These are phyloP conservation scores for Alviniconcha strummeri DNA, from an alignment of 2,888 invertebrate species.

Conservation along the genomic window DNA sequence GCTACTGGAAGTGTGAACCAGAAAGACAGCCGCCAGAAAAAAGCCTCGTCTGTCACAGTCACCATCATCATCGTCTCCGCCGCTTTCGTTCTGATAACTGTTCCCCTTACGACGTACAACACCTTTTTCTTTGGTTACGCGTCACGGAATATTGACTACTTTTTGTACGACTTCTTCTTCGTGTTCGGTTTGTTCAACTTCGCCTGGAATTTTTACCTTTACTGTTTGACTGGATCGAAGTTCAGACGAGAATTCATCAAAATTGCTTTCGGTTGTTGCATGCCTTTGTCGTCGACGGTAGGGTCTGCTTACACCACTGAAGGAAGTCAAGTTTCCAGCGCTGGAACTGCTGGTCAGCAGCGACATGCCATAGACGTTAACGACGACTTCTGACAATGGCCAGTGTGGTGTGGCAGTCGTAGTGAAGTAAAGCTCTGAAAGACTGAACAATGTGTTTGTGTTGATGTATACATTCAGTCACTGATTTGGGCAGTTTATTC, in stretches of 20 bases:
- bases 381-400: no score
- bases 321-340: neutral
- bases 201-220: slow-evolving; percentile 43
- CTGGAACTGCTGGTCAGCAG: no score
- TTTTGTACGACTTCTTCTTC: slow-evolving; percentile 36
- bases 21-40: slow-evolving; percentile 13
- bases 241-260: slow-evolving; percentile 34
- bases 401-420: no score
- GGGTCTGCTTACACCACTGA: neutral
- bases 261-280: neutral
- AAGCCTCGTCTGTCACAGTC: slow-evolving; percentile 33
- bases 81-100: slow-evolving; percentile 35
- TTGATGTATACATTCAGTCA: no score
- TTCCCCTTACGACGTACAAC: slow-evolving; percentile 37
- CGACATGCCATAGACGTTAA: no score
- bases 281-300: neutral
- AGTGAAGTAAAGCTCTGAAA: no score
- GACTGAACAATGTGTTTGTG: no score
- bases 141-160: neutral
- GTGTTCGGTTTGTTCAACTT: slow-evolving; percentile 37
- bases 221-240: slow-evolving; percentile 37
- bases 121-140: neutral
- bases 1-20: neutral
- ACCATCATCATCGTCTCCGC: slow-evolving; percentile 31
- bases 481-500: no score